phyloP scores from a whole-genome alignment of 1,140 invertebrate genomes.

The Scaptodrosophila lebanonensis region DNA sequence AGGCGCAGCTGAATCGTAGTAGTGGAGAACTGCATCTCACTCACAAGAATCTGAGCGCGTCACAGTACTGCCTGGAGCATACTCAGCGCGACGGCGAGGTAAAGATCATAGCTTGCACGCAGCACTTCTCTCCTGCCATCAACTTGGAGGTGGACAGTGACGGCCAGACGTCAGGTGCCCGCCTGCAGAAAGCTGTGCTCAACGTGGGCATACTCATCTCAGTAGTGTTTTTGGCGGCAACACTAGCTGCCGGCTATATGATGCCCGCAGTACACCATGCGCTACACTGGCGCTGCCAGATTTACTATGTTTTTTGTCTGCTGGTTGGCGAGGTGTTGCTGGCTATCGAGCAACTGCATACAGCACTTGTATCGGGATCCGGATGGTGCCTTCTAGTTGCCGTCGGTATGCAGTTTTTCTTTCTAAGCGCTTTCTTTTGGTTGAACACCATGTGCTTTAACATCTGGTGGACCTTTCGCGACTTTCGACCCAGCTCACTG shows the following conservation, averaged over 20 bases:
- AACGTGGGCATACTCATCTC: slow-evolving; percentile 86
- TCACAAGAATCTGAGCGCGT: slow-evolving; percentile 36
- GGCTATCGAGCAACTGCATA: slow-evolving; percentile 79
- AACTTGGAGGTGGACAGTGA: slow-evolving; percentile 6
- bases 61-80: slow-evolving; percentile 71
- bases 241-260: slow-evolving; percentile 85
- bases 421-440: slow-evolving; percentile 96
- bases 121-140: slow-evolving; percentile 71
- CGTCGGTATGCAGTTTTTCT: slow-evolving; percentile 93
- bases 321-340: slow-evolving; percentile 87
- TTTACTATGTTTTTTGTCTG: slow-evolving; percentile 87
- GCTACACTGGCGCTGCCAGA: slow-evolving; percentile 90
- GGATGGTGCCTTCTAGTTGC: slow-evolving; percentile 85
- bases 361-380: slow-evolving; percentile 78
- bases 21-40: slow-evolving; percentile 36
- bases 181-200: slow-evolving; percentile 83
- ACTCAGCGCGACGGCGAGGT: slow-evolving; percentile 65
- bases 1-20: slow-evolving; percentile 47
- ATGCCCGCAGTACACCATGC: slow-evolving; percentile 88
- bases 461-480: slow-evolving; percentile 95
- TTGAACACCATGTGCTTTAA: slow-evolving; percentile 97
- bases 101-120: slow-evolving; percentile 82
- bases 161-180: slow-evolving; percentile 56
- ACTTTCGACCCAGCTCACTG: slow-evolving; percentile 87
- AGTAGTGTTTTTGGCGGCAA: slow-evolving; percentile 86